Percentiles rank a stretch among this genome's conserved stretches.
Evolutionary conservation across 2,797 vertebrate genomes (phyloP).

Genomic region (Sebastes hubbsi): DNA sequence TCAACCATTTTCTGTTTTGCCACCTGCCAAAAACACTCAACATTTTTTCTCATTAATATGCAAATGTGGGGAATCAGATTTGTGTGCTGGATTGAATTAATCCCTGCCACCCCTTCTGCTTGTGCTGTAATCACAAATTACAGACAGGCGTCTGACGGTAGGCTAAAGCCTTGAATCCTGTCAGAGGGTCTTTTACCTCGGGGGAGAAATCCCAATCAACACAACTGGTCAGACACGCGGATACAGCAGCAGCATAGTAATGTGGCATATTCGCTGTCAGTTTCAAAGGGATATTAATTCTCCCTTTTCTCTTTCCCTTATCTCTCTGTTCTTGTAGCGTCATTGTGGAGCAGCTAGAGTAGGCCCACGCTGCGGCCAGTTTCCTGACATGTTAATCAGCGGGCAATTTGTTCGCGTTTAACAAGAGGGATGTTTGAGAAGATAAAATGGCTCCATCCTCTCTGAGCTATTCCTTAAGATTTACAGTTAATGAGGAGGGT

Average conservation of each 20-base stretch:
- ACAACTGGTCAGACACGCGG: conserved; percentile 69
- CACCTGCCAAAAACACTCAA: conserved; percentile 77
- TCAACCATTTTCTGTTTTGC: conserved; percentile 71
- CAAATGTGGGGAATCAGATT: conserved; percentile 84
- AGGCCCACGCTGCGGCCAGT: conserved; percentile 32
- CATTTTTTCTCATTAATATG: conserved; percentile 84
- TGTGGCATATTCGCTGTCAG: conserved; percentile 62
- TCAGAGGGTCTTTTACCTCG: conserved; percentile 73
- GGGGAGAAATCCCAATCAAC: conserved; percentile 81
- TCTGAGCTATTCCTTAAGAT: conserved; percentile 28
- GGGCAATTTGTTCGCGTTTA: conserved; percentile 72
- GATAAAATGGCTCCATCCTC: conserved; percentile 63
- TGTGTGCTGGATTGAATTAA: conserved; percentile 82
- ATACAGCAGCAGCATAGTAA: conserved; percentile 68
- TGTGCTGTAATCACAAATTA: conserved; percentile 85
- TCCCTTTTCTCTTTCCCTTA: conserved; percentile 62
- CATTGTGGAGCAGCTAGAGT: conserved; percentile 52
- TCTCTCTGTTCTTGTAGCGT: conserved; percentile 51
- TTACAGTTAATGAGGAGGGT: conserved; percentile 54
- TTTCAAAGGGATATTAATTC: conserved; percentile 77
- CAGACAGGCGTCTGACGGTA: conserved; percentile 78
- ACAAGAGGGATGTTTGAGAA: conserved; percentile 48
- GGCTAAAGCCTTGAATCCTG: conserved; percentile 74
- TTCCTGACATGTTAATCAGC: conserved; percentile 74
- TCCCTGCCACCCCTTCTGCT: conserved; percentile 76